Conservation (phyloP, 2,888 invertebrate species). For the Quadriops clusia region DNA sequence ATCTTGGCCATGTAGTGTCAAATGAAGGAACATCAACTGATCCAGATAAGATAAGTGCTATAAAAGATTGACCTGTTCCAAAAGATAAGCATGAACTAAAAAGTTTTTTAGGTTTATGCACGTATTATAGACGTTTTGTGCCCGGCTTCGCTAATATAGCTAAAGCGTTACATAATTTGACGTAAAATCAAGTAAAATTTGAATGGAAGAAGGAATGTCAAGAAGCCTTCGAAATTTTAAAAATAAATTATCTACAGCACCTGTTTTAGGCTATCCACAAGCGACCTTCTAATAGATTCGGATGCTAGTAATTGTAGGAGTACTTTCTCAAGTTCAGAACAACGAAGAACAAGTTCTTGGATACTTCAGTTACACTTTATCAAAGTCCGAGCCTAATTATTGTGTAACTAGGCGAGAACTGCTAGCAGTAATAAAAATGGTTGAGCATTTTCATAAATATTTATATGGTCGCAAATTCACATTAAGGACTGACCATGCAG, state of each 20-base stretch:
- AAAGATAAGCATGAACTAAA: constrained; percentile 3
- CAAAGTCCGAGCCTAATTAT: constrained; percentile 10
- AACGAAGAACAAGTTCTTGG: constrained; percentile 16
- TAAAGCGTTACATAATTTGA: too few relatives aligned
- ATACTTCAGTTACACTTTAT: constrained; percentile 16
- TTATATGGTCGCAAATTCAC: constrained; percentile 22
- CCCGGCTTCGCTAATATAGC: too few relatives aligned
- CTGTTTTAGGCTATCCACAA: constrained; percentile 2
- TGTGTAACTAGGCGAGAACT: constrained; percentile 18
- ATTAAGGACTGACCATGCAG: constrained; percentile 24
- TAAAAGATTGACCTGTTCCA: constrained; percentile 5
- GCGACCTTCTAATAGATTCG: constrained; percentile 13
- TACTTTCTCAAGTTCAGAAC: too few relatives aligned
- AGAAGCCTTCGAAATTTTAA: too few relatives aligned
- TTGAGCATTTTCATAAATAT: constrained; percentile 24
- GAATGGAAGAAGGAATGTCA: too few relatives aligned
- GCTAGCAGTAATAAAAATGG: constrained; percentile 18
- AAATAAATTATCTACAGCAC: too few relatives aligned
- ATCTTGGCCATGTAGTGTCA: constrained; percentile 5
- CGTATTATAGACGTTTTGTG: too few relatives aligned
- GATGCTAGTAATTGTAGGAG: constrained; percentile 13
- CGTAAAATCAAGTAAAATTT: too few relatives aligned
- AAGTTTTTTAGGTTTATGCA: constrained; percentile 5
- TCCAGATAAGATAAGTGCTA: constrained; percentile 1
- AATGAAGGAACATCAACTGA: constrained; percentile 3